Base-by-base conservation (phyloP, 1,140 invertebrate species). In the Pseudomyrmex concolor region DNA sequence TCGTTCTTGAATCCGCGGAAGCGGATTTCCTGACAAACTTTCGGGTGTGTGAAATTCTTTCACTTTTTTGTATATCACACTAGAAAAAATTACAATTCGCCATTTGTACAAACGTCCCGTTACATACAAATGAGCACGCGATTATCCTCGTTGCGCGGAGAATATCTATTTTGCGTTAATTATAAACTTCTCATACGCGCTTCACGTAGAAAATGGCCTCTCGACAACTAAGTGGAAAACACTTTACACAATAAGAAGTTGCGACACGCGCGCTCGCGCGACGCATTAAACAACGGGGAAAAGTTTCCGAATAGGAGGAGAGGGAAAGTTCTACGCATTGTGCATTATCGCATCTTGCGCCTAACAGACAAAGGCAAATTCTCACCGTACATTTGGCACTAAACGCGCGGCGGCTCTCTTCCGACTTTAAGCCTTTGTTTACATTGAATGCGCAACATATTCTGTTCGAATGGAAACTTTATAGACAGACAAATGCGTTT, bases 201-300 rank as follows among this genome's bases (percentile, higher is more conserved):
- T 25, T 17, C 5, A 12, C 64, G 17, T 57, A 45, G 51, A 78
- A 68, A 78, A 78, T 68, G 17, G 51, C 55, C 51, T 67, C 10
- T 22, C 34, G 13, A 25, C 60, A 19, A 74, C 25, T n/a, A 48
- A 78, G 34, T 57, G 48, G 50, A 68, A 66, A 78, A 78, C 34
- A 77, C 63, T 77, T 51, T 45, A 55, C 63, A 57, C 63, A 57
- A 68, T 67, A 78, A 78, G 74, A 78, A 78, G 63, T 78, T 78
- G 74, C 74, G 51, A 78, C 63, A 68, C 34, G 34, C 34, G 57
- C 62, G 68, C 68, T 68, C 57, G 25, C 48, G 50, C 17, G 17
- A 77, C 19, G 63, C 74, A 48, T 68, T 67, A 78, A 67, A 57
- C 59, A 63, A 76, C 63, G 34, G 63, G 5, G 34, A 34, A 78